These are phyloP conservation scores for Dasypus novemcinctus DNA, from an alignment of 2,113 vertebrate genomes.

Conservation along the genomic window DNA sequence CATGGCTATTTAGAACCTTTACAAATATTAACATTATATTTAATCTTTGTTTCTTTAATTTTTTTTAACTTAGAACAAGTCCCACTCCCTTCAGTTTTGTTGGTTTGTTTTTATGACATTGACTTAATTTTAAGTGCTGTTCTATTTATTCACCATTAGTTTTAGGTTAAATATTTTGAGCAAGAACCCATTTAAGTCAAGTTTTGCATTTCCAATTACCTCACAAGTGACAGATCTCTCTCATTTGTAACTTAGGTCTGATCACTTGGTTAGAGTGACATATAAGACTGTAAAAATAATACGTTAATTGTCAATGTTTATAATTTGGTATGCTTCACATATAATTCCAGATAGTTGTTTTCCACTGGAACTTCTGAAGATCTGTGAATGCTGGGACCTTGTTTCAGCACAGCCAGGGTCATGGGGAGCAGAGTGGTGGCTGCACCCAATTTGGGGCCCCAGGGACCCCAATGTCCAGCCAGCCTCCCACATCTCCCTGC, in stretches of 20 bases:
- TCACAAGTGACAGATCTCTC: neutral
- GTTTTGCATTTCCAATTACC: neutral
- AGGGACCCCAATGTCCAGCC: too few relatives aligned
- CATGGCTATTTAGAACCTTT: neutral
- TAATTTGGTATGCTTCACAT: neutral
- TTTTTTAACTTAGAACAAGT: neutral
- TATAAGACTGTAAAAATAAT: neutral
- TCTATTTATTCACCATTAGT: too few relatives aligned
- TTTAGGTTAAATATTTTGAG: neutral
- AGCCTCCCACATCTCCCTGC: too few relatives aligned
- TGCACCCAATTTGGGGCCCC: neutral
- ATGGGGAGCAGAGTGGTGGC: neutral
- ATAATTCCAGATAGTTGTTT: neutral
- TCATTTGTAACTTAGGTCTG: neutral
- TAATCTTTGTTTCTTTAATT: neutral
- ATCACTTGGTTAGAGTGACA: neutral
- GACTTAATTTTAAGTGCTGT: neutral
- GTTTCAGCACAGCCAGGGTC: neutral
- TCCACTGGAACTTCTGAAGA: neutral
- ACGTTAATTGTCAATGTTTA: neutral
- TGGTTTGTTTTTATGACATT: neutral
- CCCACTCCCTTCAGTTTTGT: rapidly evolving
- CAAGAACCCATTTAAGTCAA: neutral
- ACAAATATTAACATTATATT: neutral
- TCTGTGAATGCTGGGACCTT: neutral